phyloP scores from a whole-genome alignment of 2,797 vertebrate species.

The Acanthopagrus latus region DNA sequence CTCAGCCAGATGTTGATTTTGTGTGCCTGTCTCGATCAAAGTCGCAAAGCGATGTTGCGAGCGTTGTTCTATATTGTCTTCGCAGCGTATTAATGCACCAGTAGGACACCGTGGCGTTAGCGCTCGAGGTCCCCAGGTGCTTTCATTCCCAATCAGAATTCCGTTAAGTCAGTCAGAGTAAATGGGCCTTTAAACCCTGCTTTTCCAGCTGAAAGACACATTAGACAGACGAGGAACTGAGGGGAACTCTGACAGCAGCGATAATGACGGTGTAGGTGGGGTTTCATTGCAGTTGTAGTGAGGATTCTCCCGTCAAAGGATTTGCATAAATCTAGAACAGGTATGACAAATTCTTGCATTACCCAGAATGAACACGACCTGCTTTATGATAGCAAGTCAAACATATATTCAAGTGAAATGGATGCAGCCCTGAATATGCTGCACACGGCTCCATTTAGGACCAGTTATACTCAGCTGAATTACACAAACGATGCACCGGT shows the following conservation, averaged over 20 bases:
- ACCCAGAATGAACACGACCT: neutral
- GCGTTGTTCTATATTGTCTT: neutral
- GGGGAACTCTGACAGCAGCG: neutral
- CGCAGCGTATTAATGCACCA: slow-evolving; percentile 4
- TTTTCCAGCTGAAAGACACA: slow-evolving; percentile 20
- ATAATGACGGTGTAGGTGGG: neutral
- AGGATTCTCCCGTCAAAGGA: slow-evolving; percentile 27
- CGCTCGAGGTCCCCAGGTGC: neutral
- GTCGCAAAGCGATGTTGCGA: neutral
- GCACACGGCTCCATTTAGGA: neutral
- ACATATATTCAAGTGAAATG: neutral
- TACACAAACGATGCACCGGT: neutral
- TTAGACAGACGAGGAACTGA: slow-evolving; percentile 9
- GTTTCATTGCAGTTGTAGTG: neutral
- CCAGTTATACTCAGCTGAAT: neutral
- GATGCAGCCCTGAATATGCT: neutral
- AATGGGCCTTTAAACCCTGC: slow-evolving; percentile 13
- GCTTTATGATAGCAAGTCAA: neutral
- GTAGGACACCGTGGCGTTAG: neutral
- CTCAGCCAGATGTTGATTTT: neutral
- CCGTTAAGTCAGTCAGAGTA: neutral
- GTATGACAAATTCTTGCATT: neutral
- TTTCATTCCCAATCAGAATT: slow-evolving; percentile 6
- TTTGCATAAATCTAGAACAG: slow-evolving; percentile 25
- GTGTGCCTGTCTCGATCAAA: neutral